Percentiles rank a stretch among this genome's conserved stretches.
Conservation (phyloP, 2,113 vertebrate genomes). For the Dascyllus trimaculatus region DNA sequence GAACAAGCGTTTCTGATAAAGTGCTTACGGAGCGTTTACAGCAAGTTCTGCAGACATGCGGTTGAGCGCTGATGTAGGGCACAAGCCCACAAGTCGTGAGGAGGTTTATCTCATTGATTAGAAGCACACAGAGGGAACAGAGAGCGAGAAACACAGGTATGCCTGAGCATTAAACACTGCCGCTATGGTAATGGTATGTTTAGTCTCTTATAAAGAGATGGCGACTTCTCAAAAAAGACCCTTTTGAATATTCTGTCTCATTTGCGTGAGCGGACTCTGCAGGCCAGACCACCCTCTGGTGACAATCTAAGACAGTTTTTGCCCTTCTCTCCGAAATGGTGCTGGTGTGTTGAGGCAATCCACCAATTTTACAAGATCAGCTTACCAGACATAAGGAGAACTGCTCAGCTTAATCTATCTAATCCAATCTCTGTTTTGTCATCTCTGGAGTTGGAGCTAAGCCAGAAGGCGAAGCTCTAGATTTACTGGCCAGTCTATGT, state of each 20-base stretch:
- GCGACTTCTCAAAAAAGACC: neutral
- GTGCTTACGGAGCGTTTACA: constrained; percentile 85
- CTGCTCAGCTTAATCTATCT: too few relatives aligned
- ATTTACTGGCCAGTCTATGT: too few relatives aligned
- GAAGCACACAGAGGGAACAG: constrained; percentile 37
- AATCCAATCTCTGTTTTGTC: too few relatives aligned
- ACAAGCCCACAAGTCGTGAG: constrained; percentile 58
- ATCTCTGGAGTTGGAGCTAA: too few relatives aligned
- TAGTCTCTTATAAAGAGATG: neutral
- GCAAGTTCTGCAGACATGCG: constrained; percentile 79
- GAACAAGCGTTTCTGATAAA: constrained; percentile 86
- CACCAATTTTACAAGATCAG: neutral
- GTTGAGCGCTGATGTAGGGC: constrained; percentile 77
- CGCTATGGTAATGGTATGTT: neutral
- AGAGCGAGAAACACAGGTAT: constrained; percentile 34
- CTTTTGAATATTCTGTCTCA: neutral
- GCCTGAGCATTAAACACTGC: neutral
- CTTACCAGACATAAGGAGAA: neutral
- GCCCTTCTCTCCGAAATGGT: neutral
- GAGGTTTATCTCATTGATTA: constrained; percentile 66
- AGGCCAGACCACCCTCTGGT: neutral
- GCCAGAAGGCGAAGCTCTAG: too few relatives aligned
- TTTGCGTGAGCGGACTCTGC: neutral
- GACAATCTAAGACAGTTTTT: neutral
- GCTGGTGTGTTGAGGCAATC: neutral